Percentiles rank a stretch among this genome's conserved stretches.
phyloP scores from a whole-genome alignment of 2,888 invertebrate genomes.

The Leucoma salicis region DNA sequence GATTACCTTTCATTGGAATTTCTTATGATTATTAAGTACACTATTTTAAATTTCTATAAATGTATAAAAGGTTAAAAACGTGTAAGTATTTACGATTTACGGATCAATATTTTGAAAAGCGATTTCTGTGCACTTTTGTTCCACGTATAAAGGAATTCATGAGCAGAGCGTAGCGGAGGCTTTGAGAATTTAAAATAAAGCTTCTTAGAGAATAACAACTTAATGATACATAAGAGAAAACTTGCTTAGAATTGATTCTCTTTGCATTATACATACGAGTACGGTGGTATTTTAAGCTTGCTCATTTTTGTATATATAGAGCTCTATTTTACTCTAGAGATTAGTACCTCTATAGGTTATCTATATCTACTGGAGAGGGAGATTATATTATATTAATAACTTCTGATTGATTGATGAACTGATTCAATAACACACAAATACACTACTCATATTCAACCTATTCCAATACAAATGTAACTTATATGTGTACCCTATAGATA shows the following conservation, averaged over 20 bases:
- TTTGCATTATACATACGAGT: no score
- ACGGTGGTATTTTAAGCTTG: no score
- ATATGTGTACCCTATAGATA: no score
- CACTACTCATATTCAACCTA: no score
- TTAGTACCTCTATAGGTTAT: no score
- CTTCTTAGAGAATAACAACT: neutral
- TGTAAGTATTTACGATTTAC: constrained; percentile 22
- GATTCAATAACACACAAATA: no score
- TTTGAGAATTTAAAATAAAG: neutral
- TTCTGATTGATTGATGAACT: no score
- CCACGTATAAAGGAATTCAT: constrained; percentile 4
- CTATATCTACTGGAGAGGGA: no score
- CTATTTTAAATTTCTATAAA: neutral
- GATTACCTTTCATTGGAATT: neutral
- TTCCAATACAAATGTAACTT: no score
- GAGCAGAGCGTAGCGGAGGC: neutral
- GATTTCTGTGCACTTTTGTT: constrained; percentile 5
- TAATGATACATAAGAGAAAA: neutral
- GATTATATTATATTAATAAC: no score
- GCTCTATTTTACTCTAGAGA: no score
- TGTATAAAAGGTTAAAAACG: constrained; percentile 19
- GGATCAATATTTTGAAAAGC: constrained; percentile 18
- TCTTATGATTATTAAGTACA: neutral
- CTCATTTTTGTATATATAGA: no score
- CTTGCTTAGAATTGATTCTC: neutral